These are phyloP conservation scores for Acleris literana DNA, from an alignment of 2,888 invertebrate species.

Conservation along the genomic window DNA sequence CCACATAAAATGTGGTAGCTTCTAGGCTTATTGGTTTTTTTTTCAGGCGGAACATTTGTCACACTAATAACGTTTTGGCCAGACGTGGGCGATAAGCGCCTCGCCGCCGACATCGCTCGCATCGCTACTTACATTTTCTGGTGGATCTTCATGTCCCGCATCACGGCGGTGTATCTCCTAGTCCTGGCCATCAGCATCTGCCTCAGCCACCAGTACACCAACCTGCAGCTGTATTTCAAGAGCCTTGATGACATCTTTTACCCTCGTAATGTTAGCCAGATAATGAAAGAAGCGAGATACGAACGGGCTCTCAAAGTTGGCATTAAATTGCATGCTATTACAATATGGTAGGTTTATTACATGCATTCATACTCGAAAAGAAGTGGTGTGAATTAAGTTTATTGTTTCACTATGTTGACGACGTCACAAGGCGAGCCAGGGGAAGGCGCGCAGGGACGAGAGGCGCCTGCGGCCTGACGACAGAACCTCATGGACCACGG, in stretches of 20 bases:
- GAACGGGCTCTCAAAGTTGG: conserved; percentile 26
- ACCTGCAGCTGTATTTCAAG: conserved; percentile 37
- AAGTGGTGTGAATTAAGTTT: no score
- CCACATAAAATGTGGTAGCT: no score
- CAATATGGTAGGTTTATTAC: conserved; percentile 29
- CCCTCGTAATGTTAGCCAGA: conserved; percentile 4
- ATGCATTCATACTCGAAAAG: no score
- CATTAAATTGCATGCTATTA: conserved; percentile 16
- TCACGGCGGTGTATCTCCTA: conserved; percentile 45
- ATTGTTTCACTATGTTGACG: no score
- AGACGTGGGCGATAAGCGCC: conserved; percentile 47
- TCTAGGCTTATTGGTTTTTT: neutral
- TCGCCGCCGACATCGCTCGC: conserved; percentile 43
- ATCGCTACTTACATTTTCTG: conserved; percentile 49
- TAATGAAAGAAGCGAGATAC: conserved; percentile 16
- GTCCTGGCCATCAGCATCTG: conserved; percentile 48
- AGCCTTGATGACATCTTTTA: conserved; percentile 19
- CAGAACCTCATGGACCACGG: no score
- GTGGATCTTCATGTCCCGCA: conserved; percentile 51
- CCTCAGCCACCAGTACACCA: conserved; percentile 47
- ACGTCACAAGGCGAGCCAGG: no score
- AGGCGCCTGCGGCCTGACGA: no score
- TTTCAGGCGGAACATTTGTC: conserved; percentile 44
- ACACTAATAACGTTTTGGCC: conserved; percentile 60
- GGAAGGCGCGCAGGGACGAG: no score